Base-by-base conservation (phyloP, 2,888 invertebrate species). In the Eupithecia exiguata region DNA sequence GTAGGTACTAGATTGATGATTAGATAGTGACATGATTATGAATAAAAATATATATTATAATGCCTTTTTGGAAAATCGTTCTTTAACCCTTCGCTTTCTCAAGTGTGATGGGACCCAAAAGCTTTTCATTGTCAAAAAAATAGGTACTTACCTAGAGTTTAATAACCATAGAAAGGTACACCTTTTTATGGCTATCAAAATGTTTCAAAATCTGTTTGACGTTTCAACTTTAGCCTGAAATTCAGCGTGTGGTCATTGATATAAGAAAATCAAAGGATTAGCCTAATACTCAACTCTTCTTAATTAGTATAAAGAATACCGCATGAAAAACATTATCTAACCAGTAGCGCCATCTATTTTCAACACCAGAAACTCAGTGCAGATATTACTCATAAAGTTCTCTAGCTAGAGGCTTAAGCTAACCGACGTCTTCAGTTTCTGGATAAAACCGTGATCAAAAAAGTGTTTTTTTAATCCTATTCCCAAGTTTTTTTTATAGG, bases 341-440 rank as follows among this genome's bases (percentile, higher is more conserved):
- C 58, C 5, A 58, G 25, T 58, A 58, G 58, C 25, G 58, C 58
- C 58, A 58, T 58, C 58, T 58, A 25, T 58, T 58, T 58, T 25
- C 5, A 25, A 5, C 25, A 14, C 58, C 12, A 1, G 10, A 53
- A 53, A 53, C 53, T 21, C 6, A 7, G 21, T 6, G 12, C 21
- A 53, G 21, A 53, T 53, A 53, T 9, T 21, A 3, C 49, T n/a
- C 7, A 30, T 30, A 30, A 30, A 30, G 30, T 30, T 4, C 21
- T 53, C 9, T 7, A 49, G 12, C 9, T 7, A 49, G 12, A 21
- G 21, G 7, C 4, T 12, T 53, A 5, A 25, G 21, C 12, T 21
- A 53, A 53, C 21, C 53, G 12, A 25, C 5, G 12, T 14, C 53
- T 21, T 53, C 53, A 58, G 21, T 25, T 14, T 58, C 5, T 10